Conservation (phyloP, 2,888 invertebrate species). For the Watsonalla cultraria region DNA sequence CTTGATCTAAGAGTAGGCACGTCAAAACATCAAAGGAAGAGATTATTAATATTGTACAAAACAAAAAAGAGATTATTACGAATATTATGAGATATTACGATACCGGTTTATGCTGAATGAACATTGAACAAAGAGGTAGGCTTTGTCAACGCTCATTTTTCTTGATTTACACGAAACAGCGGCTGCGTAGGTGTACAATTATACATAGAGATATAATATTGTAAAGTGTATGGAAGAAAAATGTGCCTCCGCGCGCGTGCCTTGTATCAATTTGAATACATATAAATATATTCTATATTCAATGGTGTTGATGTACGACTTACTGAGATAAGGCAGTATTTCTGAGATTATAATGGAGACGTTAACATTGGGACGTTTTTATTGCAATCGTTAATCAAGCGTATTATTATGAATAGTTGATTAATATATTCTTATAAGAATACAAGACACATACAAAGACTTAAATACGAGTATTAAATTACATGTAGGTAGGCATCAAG, state of each 20-base stretch:
- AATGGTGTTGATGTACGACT: not conserved
- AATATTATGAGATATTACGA: constrained; percentile 22
- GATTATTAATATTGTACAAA: constrained; percentile 1
- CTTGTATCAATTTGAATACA: not conserved
- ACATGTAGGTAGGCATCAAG: too few relatives aligned
- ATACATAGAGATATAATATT: constrained; percentile 5
- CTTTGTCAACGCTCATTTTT: constrained; percentile 34
- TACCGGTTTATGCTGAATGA: constrained; percentile 27
- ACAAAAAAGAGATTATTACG: constrained; percentile 14
- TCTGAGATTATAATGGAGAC: not conserved
- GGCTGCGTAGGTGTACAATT: constrained; percentile 14
- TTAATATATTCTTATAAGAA: too few relatives aligned
- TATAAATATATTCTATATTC: not conserved
- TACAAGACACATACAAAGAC: too few relatives aligned
- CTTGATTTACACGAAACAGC: constrained; percentile 33
- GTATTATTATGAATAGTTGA: not conserved
- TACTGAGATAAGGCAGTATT: not conserved
- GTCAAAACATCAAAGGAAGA: constrained; percentile 3
- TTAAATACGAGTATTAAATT: too few relatives aligned
- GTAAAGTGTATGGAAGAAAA: not conserved
- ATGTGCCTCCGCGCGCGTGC: not conserved
- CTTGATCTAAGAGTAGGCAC: not conserved
- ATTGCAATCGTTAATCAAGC: constrained; percentile 4
- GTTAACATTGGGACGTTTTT: not conserved
- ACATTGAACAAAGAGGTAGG: constrained; percentile 28